These are phyloP conservation scores for Palythoa grandiflora DNA, from an alignment of 92 coral and sea anemone species.

Conservation along the genomic window DNA sequence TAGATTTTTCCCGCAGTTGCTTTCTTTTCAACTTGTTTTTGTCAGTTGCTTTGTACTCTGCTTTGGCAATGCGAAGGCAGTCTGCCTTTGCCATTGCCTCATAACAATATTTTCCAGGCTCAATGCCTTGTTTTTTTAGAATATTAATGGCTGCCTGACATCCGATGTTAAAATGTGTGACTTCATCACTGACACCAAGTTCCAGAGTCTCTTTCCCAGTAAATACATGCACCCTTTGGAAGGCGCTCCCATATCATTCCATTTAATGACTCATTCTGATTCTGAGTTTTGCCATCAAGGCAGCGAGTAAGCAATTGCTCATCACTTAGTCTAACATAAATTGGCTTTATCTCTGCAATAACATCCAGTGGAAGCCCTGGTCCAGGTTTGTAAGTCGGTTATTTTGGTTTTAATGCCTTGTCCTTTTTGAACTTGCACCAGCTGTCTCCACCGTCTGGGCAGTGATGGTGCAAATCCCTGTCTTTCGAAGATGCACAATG, in stretches of 20 bases:
- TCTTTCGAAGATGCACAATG: slow-evolving; percentile 54
- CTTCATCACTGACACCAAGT: slow-evolving; percentile 69
- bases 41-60: slow-evolving; percentile 33
- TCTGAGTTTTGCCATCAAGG: slow-evolving; percentile 70
- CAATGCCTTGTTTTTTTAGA: slow-evolving; percentile 49
- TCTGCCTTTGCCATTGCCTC: slow-evolving; percentile 31
- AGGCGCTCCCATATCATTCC: slow-evolving; percentile 70
- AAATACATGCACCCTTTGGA: slow-evolving; percentile 63
- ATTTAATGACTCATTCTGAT: slow-evolving; percentile 61
- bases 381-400: slow-evolving; percentile 49
- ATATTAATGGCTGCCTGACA: slow-evolving; percentile 53
- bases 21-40: slow-evolving; percentile 29
- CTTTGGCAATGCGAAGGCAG: slow-evolving; percentile 37
- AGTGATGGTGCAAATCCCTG: neutral
- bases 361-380: slow-evolving; percentile 63
- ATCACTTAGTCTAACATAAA: slow-evolving; percentile 61
- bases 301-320: slow-evolving; percentile 60
- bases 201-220: slow-evolving; percentile 32
- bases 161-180: slow-evolving; percentile 71
- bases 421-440: slow-evolving; percentile 52
- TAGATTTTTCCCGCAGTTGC: neutral
- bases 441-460: slow-evolving; percentile 43
- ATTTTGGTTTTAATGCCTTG: slow-evolving; percentile 16
- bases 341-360: slow-evolving; percentile 48
- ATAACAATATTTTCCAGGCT: slow-evolving; percentile 61